Base-by-base conservation (phyloP, 2,113 vertebrate genomes). In the Scomber scombrus region DNA sequence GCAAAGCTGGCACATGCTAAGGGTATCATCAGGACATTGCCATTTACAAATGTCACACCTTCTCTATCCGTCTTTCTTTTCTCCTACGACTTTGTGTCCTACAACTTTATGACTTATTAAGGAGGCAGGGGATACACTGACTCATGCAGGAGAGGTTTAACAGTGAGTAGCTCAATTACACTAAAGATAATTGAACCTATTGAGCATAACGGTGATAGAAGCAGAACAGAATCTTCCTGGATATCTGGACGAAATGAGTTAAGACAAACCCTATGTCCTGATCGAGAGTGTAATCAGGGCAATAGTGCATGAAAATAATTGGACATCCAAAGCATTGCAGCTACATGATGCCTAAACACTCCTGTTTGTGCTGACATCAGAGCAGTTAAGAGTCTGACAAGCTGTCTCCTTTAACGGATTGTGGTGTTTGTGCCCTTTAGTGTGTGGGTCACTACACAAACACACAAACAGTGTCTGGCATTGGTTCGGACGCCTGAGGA, bases 11-110 rank as follows among this genome's bases (percentile, higher is more conserved):
- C 89, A 88, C 92, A 90, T 89, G 85, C 74, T 81, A 83, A 58
- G 71, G 71, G 72, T 88, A 85, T 91, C 83, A 86, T 90, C 65
- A 57, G 89, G 87, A 92, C 85, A 57, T 58, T 94, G 93, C 91
- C 93, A 94, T 94, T 94, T 93, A 85, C 68, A 94, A 94, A 94
- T 94, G 93, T 94, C 93, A 93, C 84, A 84, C 86, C 76, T 72
- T 78, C 75, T 72, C 66, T 68, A 60, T 66, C 54, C 80, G 78
- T 66, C 76, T 88, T 81, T 78, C 69, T 80, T 82, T 69, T 80
- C 76, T 83, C 65, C 66, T 29, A 51, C 0, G n/a, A 75, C 63
- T 88, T 75, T 71, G 82, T 62, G 75, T 85, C 63, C 78, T 63
- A 63, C 82, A 88, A 87, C 67, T 88, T 78, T 80, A 82, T 52